Evolutionary conservation across 2,113 vertebrate species (phyloP), one percentile per base, ranked within the genome.

Genomic region (Microcebus jonahi): DNA sequence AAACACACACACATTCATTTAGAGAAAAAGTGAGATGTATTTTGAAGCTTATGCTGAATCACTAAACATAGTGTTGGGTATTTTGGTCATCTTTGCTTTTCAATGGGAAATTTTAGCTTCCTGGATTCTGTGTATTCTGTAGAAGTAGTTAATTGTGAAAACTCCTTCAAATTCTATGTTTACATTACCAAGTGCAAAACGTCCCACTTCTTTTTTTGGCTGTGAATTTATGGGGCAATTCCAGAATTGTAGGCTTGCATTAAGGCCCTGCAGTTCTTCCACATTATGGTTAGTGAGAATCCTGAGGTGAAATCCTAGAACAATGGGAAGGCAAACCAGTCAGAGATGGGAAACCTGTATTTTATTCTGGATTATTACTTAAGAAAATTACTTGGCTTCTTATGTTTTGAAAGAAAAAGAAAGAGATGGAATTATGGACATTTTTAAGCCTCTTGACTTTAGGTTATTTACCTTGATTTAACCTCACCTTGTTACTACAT

Each of bases 401-500:
- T 93, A 29, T 15, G 15, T 73, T 71, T 96, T 68, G 61, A 93
- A 61, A 85, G 31, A 50, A 77, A 88, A 94, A 53, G 13, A 76
- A 96, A 83, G 36, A 13, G n/a, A 65, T n/a, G 13, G 11, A 29
- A 20, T 65, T 77, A 39, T 68, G 23, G 8, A 77, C 76, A 61
- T 67, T 67, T 89, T 68, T 75, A 96, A 73, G 7, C 5, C 42
- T 84, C 86, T 61, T 81, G 39, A 70, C 36, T 71, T 80, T 70
- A 63, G 55, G 2, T 39, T 76, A 55, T 82, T 96, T 84, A 73
- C 34, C 53, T 84, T 95, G 87, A 94, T 57, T 93, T 96, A 93
- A 81, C 59, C 8, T 93, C 53, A 91, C 2, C 36, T 81, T 39
- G 27, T 55, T 95, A 90, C 48, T 84, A 76, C 31, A 31, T 96